A percentile compares a stretch with the other conserved stretches of the same genome.
These are phyloP conservation scores for Anoplopoma fimbria DNA, from an alignment of 2,113 vertebrate genomes.

Conservation along the genomic window DNA sequence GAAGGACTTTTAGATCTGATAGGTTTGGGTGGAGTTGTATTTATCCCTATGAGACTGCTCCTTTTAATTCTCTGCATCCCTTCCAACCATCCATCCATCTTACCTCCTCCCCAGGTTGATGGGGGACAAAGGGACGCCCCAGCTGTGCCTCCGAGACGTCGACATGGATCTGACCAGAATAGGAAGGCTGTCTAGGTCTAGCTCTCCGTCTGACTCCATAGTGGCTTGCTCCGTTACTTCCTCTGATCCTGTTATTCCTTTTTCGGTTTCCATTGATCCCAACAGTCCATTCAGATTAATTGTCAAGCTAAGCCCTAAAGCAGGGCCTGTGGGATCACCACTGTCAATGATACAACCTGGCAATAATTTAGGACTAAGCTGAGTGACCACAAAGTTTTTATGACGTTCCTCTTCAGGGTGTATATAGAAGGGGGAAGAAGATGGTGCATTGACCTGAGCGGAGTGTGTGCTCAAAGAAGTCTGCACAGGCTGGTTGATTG, in stretches of 20 bases:
- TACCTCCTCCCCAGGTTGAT: conserved; percentile 87
- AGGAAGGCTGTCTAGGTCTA: conserved; percentile 80
- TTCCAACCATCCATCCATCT: conserved; percentile 14
- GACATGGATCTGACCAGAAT: conserved; percentile 85
- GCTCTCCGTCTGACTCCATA: conserved; percentile 69
- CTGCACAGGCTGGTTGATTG: not conserved
- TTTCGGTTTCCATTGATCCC: conserved; percentile 47
- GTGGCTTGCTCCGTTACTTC: not conserved
- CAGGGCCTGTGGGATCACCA: conserved; percentile 21
- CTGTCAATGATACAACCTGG: conserved; percentile 44
- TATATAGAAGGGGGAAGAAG: not conserved
- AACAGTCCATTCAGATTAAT: conserved; percentile 62
- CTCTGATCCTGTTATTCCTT: conserved; percentile 16
- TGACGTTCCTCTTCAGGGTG: conserved; percentile 37
- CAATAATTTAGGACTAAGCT: conserved; percentile 35
- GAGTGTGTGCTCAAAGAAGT: conserved; percentile 4
- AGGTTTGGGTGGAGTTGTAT: not conserved
- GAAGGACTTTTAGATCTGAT: not conserved
- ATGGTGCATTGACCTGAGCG: not conserved
- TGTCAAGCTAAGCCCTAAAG: conserved; percentile 41
- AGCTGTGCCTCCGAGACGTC: conserved; percentile 89
- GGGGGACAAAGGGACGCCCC: conserved; percentile 88
- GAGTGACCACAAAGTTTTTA: conserved; percentile 53
- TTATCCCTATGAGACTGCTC: not conserved
- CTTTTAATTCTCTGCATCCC: not conserved